Evolutionary conservation across 2,113 vertebrate species (phyloP), one percentile per base, ranked within the genome.

Genomic region (Hipposideros armiger): DNA sequence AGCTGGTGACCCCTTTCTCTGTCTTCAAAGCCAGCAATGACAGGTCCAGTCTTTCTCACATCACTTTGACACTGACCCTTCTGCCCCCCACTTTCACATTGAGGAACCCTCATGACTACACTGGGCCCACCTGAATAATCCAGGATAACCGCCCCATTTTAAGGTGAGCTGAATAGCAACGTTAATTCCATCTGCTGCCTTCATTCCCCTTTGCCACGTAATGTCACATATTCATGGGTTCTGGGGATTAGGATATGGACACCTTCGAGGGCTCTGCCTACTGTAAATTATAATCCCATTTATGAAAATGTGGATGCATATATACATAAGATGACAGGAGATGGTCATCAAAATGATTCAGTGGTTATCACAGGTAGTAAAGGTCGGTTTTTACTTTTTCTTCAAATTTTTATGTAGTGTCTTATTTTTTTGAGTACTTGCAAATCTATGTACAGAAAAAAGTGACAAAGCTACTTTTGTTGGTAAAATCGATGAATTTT

Each of bases 371-470:
- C 3, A 50, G 50, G 54, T 30, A 85, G 13, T 54, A 90, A 58
- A 95, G 81, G 4, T 77, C 60, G 67, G 6, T 60, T 8, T 84
- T 62, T 17, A 40, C 32, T n/a, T 64, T 72, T 24, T 2, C 15
- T 54, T 78, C 52, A 50, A 77, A 26, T 20, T 60, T 83, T 66
- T 93, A 81, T 28, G 36, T 4, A 54, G n/a, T 30, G 1, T 93
- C 40, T 78, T 50, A 84, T 42, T 40, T 73, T 94, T 95, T 47
- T n/a, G 72, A 91, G 42, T 62, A 81, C 60, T 77, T 84, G 8
- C 60, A 74, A 82, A 69, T 69, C 40, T 66, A 28, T 16, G 13
- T 40, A 52, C 10, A 82, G 36, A 54, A 72, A 78, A 47, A 58
- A 88, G 26, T 56, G 94, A 45, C 14, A 52, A 42, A 78, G 28